These are phyloP conservation scores for Zygaena filipendulae DNA, from an alignment of 2,888 invertebrate species.

Conservation along the genomic window DNA sequence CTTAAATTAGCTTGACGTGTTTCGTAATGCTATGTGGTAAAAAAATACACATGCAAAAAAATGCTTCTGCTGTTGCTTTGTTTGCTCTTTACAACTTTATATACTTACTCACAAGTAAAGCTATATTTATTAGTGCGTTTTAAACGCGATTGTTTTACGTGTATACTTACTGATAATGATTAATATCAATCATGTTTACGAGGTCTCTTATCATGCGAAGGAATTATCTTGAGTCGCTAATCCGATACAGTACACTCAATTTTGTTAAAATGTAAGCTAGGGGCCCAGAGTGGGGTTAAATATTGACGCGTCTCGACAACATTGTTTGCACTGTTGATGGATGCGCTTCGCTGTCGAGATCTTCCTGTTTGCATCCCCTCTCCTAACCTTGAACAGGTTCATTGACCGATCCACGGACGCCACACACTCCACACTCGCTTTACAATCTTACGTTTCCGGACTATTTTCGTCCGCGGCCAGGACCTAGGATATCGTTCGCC, in stretches of 20 bases:
- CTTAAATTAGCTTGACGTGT: too few relatives aligned
- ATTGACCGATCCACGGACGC: slow-evolving; percentile 39
- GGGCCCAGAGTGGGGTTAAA: slow-evolving; percentile 20
- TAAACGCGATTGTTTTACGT: too few relatives aligned
- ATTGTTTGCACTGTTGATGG: slow-evolving; percentile 51
- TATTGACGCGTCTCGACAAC: slow-evolving; percentile 44
- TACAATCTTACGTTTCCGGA: slow-evolving; percentile 51
- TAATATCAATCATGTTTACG: slow-evolving; percentile 15
- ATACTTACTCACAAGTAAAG: too few relatives aligned
- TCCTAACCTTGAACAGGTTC: slow-evolving; percentile 52
- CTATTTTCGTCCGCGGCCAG: slow-evolving; percentile 40
- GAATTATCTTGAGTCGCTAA: slow-evolving; percentile 24
- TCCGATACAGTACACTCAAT: slow-evolving; percentile 20
- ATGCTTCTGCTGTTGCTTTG: too few relatives aligned
- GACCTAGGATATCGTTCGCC: slow-evolving; percentile 37
- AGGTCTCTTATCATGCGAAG: slow-evolving; percentile 20
- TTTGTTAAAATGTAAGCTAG: too few relatives aligned
- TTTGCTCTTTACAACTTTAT: too few relatives aligned
- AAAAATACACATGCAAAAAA: too few relatives aligned
- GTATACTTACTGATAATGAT: too few relatives aligned
- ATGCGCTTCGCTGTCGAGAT: slow-evolving; percentile 34
- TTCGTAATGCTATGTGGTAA: too few relatives aligned
- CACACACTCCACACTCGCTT: slow-evolving; percentile 27
- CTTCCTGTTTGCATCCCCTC: slow-evolving; percentile 35
- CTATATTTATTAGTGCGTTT: too few relatives aligned